Conservation (phyloP, 2,113 vertebrate species). For the Tyrannus savana region DNA sequence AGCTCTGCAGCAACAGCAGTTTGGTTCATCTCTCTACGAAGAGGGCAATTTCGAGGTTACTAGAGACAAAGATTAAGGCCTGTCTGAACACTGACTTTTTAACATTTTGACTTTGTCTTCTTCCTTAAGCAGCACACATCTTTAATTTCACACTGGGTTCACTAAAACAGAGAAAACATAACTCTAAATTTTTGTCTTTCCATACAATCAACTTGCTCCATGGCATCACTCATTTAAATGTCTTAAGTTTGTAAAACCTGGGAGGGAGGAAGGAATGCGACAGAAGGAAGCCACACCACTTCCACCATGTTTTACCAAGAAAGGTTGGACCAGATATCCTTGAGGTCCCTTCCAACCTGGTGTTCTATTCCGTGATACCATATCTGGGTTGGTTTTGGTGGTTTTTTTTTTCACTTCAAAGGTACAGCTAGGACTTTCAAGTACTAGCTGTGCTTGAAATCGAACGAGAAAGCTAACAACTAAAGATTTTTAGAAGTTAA, state of each 20-base stretch:
- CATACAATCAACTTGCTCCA: not conserved
- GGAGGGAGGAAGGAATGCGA: not conserved
- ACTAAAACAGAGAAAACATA: not conserved
- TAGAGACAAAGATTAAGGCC: not conserved
- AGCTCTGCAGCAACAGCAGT: not conserved
- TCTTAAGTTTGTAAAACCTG: not conserved
- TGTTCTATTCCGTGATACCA: not conserved
- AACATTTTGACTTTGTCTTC: not conserved
- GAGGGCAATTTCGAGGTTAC: not conserved
- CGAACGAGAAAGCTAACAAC: not conserved
- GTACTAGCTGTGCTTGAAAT: not conserved
- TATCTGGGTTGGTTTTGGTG: accelerated
- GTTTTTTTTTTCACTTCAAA: too few relatives aligned
- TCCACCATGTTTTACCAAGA: not conserved
- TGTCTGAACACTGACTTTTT: not conserved
- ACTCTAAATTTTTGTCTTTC: not conserved
- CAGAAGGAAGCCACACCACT: not conserved
- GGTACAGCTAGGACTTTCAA: not conserved
- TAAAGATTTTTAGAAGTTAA: not conserved
- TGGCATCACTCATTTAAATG: not conserved
- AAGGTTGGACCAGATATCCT: not conserved
- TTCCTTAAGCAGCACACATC: not conserved
- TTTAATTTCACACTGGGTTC: not conserved
- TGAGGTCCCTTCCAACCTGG: not conserved
- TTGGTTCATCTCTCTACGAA: not conserved